Percentiles rank a stretch among this genome's conserved stretches.
These are phyloP conservation scores for Cheumatopsyche charites DNA, from an alignment of 1,140 invertebrate species.

Conservation along the genomic window DNA sequence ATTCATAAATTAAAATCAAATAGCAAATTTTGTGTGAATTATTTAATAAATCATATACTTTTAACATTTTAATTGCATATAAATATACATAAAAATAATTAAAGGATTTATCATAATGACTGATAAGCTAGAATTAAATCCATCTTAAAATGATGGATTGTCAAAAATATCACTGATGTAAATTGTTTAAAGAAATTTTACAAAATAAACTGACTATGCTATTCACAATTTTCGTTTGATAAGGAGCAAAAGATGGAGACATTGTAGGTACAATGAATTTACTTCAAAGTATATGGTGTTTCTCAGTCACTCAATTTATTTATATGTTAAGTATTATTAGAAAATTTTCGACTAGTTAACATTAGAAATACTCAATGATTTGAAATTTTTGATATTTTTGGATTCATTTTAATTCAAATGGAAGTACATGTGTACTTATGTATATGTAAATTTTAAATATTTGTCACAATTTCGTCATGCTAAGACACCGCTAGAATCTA, in stretches of 20 bases:
- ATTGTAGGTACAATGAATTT: background rate
- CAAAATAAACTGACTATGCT: background rate
- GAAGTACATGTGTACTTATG: background rate
- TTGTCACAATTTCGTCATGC: background rate
- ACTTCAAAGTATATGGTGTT: background rate
- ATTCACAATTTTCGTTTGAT: background rate
- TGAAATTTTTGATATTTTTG: background rate
- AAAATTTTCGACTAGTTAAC: background rate
- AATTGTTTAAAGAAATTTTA: background rate
- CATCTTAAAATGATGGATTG: background rate
- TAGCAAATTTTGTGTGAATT: conserved; percentile 3
- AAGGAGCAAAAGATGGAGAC: conserved; percentile 1
- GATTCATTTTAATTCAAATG: background rate
- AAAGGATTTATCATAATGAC: background rate
- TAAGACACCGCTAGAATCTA: conserved; percentile 19
- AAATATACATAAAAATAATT: conserved; percentile 15
- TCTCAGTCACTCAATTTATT: background rate
- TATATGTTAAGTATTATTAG: background rate
- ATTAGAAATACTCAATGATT: background rate
- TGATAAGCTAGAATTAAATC: conserved; percentile 12
- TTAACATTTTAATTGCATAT: conserved; percentile 15
- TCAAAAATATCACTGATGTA: background rate
- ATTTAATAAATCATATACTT: conserved; percentile 24
- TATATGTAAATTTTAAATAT: background rate
- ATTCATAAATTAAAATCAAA: background rate